Conservation (phyloP, 1,140 invertebrate species). For the Chionoecetes opilio region DNA sequence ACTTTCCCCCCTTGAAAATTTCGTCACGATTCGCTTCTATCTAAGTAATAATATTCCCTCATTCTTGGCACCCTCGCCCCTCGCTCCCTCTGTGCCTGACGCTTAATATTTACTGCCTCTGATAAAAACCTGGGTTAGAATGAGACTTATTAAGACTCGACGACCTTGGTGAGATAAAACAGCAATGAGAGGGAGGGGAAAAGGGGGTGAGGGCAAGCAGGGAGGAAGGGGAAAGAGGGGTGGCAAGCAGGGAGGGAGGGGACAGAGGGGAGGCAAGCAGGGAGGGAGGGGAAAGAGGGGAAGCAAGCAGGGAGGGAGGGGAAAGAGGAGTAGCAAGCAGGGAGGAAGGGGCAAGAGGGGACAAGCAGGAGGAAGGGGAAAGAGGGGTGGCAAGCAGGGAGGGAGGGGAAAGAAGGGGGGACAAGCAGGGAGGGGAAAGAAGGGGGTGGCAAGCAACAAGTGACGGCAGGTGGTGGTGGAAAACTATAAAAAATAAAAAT, state of each 20-base stretch:
- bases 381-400: not conserved
- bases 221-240: too few species aligned
- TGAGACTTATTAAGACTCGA: not conserved
- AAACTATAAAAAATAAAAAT: not conserved
- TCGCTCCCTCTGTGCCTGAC: not conserved
- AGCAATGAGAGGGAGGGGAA: not conserved
- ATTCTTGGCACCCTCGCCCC: not conserved
- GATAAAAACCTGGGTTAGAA: not conserved
- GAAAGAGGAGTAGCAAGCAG: too few species aligned
- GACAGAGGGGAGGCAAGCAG: too few species aligned
- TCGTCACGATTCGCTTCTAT: not conserved
- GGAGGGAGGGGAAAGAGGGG: too few species aligned
- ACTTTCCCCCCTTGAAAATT: slow-evolving; percentile 2
- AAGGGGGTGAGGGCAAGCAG: not conserved
- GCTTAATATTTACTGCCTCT: not conserved
- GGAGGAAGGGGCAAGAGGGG: not conserved
- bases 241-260: too few species aligned
- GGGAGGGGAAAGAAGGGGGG: not conserved
- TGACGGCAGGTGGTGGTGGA: not conserved
- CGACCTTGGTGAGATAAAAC: slow-evolving; percentile 31
- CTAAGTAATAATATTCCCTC: not conserved
- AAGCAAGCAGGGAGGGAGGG: too few species aligned
- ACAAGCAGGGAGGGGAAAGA: too few species aligned
- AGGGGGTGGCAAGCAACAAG: not conserved
- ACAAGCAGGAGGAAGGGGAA: not conserved